phyloP scores from a whole-genome alignment of 1,140 invertebrate genomes.

The Zaprionus kolodkinae region DNA sequence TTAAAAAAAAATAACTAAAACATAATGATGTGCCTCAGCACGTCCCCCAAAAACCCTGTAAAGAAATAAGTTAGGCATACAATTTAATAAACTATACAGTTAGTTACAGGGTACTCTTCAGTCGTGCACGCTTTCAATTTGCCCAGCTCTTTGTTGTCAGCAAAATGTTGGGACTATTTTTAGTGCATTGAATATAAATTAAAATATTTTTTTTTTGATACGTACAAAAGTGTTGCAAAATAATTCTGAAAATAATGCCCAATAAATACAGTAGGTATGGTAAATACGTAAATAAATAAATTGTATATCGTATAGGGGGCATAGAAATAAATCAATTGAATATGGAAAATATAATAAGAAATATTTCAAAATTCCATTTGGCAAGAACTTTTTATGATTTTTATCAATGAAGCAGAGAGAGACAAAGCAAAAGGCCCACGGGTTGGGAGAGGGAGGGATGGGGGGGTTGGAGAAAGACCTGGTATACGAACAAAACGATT shows the following conservation, averaged over 20 bases:
- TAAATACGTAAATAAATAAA: background rate
- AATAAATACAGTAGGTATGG: background rate
- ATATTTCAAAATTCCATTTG: background rate
- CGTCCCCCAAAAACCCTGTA: too few relatives aligned
- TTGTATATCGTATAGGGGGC: background rate
- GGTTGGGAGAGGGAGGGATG: too few relatives aligned
- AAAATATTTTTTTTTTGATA: conserved; percentile 41
- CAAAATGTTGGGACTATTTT: conserved; percentile 30
- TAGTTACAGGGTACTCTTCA: background rate
- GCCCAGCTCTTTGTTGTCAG: conserved; percentile 25
- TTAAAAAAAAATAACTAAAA: too few relatives aligned
- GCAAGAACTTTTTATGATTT: conserved; percentile 29
- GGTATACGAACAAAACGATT: background rate
- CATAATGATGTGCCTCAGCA: too few relatives aligned
- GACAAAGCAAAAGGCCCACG: background rate
- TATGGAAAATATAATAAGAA: conserved; percentile 1
- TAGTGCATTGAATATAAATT: conserved; percentile 21
- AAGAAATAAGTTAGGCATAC: too few relatives aligned
- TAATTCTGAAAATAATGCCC: conserved; percentile 7
- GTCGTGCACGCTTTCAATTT: background rate
- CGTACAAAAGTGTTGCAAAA: conserved; percentile 19
- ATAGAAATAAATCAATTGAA: conserved; percentile 24
- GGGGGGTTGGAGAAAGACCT: background rate
- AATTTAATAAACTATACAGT: conserved; percentile 3
- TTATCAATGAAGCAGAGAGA: conserved; percentile 43